Evolutionary conservation across 2,888 invertebrate genomes (phyloP), one percentile per base, ranked within the genome.

Genomic region (Standfussiana lucernea): DNA sequence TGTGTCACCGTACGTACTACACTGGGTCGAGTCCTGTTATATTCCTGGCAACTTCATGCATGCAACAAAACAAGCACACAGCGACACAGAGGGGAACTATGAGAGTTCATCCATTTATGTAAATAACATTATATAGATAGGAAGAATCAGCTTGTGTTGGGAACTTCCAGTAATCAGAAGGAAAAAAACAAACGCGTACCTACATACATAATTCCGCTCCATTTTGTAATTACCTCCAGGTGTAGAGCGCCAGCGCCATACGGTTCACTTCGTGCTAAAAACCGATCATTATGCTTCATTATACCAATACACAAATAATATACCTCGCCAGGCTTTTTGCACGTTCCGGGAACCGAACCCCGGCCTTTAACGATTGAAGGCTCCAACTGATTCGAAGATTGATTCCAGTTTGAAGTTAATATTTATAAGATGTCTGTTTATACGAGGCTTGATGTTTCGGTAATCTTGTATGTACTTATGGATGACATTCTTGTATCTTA

Each of bases 321-420:
- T 72, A 83, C 21, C 61, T 50, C 64, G 66, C 61, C 42, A 68
- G 80, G 15, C 71, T 86, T 89, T 80, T 83, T 86, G 85, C 78
- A 59, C 68, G 72, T 88, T 87, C 89, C 75, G 77, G 74, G 88
- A 89, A 89, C 66, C 77, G 82, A 85, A 86, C 71, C 68, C 65
- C 50, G 72, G 76, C 47, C 72, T 66, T 71, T 21, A 35, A 66
- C 50, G 59, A 70, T 78, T 78, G 72, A 72, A 72, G 59, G 32
- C 28, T 40, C 37, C 73, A 73, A 79, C 53, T 72, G 79, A 82
- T 76, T 79, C 70, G 73, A 67, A 67, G 74, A 85, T 84, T 82
- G 80, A 72, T 89, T 88, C 88, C 80, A 77, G 80, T 64, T 68
- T 45, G 67, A 79, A 24, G 24, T 79, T 56, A 79, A 79, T 79